Evolutionary conservation across 2,113 vertebrate genomes (phyloP).

Genomic region (Cricetomys ansorgei): DNA sequence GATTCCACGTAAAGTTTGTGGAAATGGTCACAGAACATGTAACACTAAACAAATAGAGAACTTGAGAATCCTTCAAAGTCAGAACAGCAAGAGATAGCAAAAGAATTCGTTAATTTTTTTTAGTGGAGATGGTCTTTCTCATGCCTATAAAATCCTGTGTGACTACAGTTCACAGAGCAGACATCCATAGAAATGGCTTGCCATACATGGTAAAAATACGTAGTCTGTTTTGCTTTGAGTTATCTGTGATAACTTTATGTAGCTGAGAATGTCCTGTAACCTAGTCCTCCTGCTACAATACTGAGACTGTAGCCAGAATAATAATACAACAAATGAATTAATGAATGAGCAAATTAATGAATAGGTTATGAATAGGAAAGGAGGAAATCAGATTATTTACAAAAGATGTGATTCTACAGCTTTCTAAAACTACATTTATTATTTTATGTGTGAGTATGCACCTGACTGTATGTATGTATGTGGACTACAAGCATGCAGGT

Average conservation of each 20-base stretch:
- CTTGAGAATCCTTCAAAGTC: rapidly evolving
- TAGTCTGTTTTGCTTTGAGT: neutral
- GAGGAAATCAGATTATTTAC: neutral
- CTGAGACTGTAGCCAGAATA: neutral
- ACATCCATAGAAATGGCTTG: neutral
- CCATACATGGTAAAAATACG: neutral
- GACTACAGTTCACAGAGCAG: neutral
- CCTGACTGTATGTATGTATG: neutral
- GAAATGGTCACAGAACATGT: neutral
- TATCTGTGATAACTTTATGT: neutral
- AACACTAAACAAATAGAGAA: neutral
- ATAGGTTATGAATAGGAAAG: neutral
- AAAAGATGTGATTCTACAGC: neutral
- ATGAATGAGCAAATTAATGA: no score
- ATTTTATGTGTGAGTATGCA: neutral
- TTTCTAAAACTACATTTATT: neutral
- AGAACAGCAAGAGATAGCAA: neutral
- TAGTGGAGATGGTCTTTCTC: neutral
- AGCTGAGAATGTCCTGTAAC: neutral
- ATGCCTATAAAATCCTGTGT: rapidly evolving
- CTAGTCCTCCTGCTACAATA: neutral
- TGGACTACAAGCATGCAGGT: neutral
- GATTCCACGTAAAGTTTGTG: neutral
- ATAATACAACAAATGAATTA: neutral
- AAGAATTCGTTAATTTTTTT: neutral